Base-by-base conservation (phyloP, 1,140 invertebrate species). In the Hylyphantes graminicola region DNA sequence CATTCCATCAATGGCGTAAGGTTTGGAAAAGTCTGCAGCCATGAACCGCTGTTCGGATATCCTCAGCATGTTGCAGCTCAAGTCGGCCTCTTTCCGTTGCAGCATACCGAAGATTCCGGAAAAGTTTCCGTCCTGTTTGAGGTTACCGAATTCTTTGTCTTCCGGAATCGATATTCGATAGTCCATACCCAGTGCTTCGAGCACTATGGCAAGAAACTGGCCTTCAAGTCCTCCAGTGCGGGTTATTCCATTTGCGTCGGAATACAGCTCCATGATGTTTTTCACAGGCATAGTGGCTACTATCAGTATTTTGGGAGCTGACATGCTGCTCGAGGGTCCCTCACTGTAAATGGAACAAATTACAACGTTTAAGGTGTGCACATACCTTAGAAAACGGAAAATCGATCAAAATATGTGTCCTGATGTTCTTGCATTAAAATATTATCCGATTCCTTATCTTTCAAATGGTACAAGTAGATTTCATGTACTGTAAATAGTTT, bases 21-120 rank as follows among this genome's bases (percentile, higher is more conserved):
- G n/a, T 12, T 13, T 15, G n/a, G 15, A n/a, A 9, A 72, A 72
- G n/a, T 72, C 68, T 8, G 55, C 68, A 0, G 51, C 68, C 2
- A 0, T 0, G 2, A 72, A n/a, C 55, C 68, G 11, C 55, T 72
- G 10, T 15, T 48, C 35, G 11, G 68, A 54, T 10, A 72, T 72
- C 12, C 50, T 50, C 10, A 72, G 50, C 6, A 17, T 4, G 7
- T 13, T 51, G 10, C 35, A 51, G 51, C 50, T 51, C 2, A 72
- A n/a, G n/a, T 72, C 51, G 2, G 68, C 68, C 55, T 72, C 50
- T 11, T 50, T 50, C n/a, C 51, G 10, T 13, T n/a, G 15, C 2
- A 72, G n/a, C 68, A 72, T 72, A 3, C 51, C 68, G 13, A 72
- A n/a, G 0, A 72, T 54, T 11, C 68, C 68, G 9, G 68, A 54